Evolutionary conservation across 1,140 invertebrate genomes (phyloP), one percentile per base, ranked within the genome.

Genomic region (Hirudo medicinalis): DNA sequence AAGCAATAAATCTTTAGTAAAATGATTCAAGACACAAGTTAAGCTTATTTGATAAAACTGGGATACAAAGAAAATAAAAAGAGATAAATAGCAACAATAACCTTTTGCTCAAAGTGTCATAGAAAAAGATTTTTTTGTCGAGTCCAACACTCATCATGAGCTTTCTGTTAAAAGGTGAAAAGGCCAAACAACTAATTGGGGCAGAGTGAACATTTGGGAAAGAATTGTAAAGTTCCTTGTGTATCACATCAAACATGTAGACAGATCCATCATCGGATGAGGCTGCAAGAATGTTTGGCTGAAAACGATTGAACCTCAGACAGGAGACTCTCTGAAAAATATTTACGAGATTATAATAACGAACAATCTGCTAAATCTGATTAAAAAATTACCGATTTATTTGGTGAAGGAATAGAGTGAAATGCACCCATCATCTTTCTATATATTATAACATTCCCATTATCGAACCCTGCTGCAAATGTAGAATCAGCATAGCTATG

Each of bases 151-250:
- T 80, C 67, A 80, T 76, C 69, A 83, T 77, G 2, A 83, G 74
- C 69, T 79, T 77, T 60, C 80, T 78, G 73, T 83, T 83, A 70
- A 82, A 75, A 17, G 81, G 82, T 43, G 82, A 83, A 73, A 83
- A 83, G 9, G 78, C 78, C 0, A 83, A 74, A 22, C 77, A 78
- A 11, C 76, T 79, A 11, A 78, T 79, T 8, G 82, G 79, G 9
- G 81, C 79, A n/a, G 73, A 57, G 75, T 83, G 82, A 11, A 74
- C 73, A 20, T 75, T 71, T 19, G 54, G 73, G 63, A 81, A 82
- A 36, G 75, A 73, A 71, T 81, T 80, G 2, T 80, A 54, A 13
- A 79, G 73, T 54, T 77, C 76, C 15, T 78, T 75, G 11, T 77
- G 76, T 71, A 79, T 79, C 17, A 78, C 75, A 71, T 83, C 82